Conservation (phyloP, 2,797 vertebrate genomes). For the Salarias fasciatus region DNA sequence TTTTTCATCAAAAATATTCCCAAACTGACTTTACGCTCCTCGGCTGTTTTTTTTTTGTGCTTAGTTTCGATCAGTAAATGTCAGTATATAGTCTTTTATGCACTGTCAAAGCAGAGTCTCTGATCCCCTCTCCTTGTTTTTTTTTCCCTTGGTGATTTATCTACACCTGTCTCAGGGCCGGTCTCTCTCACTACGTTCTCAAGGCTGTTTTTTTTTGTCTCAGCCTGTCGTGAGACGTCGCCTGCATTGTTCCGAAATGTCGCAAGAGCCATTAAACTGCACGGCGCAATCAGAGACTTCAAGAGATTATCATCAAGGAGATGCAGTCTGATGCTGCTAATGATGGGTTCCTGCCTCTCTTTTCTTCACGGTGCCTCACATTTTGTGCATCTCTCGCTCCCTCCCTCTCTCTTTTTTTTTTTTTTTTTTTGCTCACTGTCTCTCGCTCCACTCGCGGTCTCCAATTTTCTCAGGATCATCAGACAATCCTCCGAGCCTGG, state of each 20-base stretch:
- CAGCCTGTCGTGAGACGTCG: conserved; percentile 14
- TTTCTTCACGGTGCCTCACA: conserved; percentile 6
- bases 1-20: no score
- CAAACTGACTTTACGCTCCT: background rate
- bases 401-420: background rate
- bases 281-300: conserved; percentile 29
- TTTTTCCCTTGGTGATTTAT: conserved; percentile 1
- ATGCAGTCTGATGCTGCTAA: conserved; percentile 42
- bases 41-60: background rate
- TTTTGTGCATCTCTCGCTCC: background rate
- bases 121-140: background rate
- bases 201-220: background rate
- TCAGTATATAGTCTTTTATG: conserved; percentile 1
- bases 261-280: conserved; percentile 20
- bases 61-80: background rate
- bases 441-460: conserved; percentile 21
- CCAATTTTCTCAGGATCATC: conserved; percentile 82
- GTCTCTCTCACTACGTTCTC: background rate
- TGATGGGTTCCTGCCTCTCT: conserved; percentile 37
- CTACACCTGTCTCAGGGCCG: no score
- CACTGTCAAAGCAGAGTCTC: background rate
- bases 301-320: conserved; percentile 52
- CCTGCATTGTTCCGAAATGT: conserved; percentile 23
- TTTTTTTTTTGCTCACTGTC: no score
- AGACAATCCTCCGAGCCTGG: conserved; percentile 89